Evolutionary conservation across 2,113 vertebrate genomes (phyloP).

Genomic region (Paracanthobrama guichenoti): DNA sequence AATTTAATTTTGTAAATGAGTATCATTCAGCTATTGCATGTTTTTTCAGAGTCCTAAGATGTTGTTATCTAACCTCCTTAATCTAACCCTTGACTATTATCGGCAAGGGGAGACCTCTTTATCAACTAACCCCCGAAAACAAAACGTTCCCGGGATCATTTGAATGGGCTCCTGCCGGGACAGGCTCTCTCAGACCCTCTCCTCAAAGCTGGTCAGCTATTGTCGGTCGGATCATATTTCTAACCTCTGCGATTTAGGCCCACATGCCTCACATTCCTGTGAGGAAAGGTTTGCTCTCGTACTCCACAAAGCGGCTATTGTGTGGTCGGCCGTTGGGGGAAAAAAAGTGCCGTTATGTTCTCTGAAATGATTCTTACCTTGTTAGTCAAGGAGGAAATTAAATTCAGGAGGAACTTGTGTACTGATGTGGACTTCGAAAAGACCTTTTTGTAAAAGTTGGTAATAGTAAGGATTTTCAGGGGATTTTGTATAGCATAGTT

Average conservation of each 20-base stretch:
- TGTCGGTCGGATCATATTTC: slow-evolving; percentile 69
- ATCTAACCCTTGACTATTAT: slow-evolving; percentile 20
- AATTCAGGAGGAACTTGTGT: slow-evolving; percentile 9
- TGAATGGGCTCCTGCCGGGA: slow-evolving; percentile 23
- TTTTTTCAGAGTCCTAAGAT: background rate
- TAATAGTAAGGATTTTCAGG: background rate
- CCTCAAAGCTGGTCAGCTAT: slow-evolving; percentile 53
- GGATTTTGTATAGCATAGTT: background rate
- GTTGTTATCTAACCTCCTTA: background rate
- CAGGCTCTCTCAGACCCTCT: background rate
- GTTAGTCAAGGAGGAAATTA: slow-evolving; percentile 49
- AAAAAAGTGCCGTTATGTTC: slow-evolving; percentile 38
- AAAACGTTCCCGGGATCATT: slow-evolving; percentile 17
- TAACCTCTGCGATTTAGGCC: slow-evolving; percentile 68
- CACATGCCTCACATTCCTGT: slow-evolving; percentile 75
- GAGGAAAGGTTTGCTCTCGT: slow-evolving; percentile 71
- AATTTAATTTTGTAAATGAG: background rate
- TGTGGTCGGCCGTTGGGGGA: slow-evolving; percentile 49
- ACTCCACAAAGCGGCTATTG: slow-evolving; percentile 73
- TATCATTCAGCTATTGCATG: background rate
- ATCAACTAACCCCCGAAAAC: slow-evolving; percentile 27
- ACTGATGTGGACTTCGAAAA: background rate
- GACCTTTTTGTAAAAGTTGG: background rate
- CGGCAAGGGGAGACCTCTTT: slow-evolving; percentile 24
- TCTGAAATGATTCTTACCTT: slow-evolving; percentile 49